Base-by-base conservation (phyloP, 2,113 vertebrate species). In the Ammodramus savannarum region DNA sequence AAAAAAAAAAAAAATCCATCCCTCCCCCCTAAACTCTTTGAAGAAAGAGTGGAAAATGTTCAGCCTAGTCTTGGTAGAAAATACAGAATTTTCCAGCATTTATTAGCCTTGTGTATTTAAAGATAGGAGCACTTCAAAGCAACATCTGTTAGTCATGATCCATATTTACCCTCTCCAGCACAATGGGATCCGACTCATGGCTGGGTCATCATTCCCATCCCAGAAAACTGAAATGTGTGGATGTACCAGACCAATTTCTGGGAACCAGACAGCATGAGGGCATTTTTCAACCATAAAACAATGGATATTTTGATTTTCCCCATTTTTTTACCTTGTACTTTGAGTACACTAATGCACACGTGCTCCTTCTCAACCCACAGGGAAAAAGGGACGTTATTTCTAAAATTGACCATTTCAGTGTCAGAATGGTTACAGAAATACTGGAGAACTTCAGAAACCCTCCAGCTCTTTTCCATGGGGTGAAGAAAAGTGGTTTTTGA, bases 91-190 rank as follows among this genome's bases (percentile, higher is more conserved):
- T 92, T 95, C 81, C 91, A 95, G 59, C 34, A 82, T 87, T 91
- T 91, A 65, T 89, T 89, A 65, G 34, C 51, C 57, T 85, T 62
- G 49, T 85, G 48, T 58, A 68, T 85, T 94, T 95, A 91, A 94
- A 95, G 85, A 94, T 54, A 90, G 12, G 23, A 91, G 66, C 44
- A 92, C 87, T 91, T 95, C 89, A 94, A 97, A 84, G 89, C 54
- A 79, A 29, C 69, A 92, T 90, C 83, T 93, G 81, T 95, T 95
- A 93, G 77, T 95, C 77, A 96, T 52, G 66, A 62, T 69, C 34
- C 82, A 22, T 78, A 54, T 93, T 95, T 96, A 89, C 69, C 52
- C 79, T 75, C 91, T 41, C 26, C 41, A 57, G 69, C 89, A 96
- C 81, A 94, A 97, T 65, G 68, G 66, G 80, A 82, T 75, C 49